Conservation (phyloP, 2,888 invertebrate genomes). For the Seira ritae region DNA sequence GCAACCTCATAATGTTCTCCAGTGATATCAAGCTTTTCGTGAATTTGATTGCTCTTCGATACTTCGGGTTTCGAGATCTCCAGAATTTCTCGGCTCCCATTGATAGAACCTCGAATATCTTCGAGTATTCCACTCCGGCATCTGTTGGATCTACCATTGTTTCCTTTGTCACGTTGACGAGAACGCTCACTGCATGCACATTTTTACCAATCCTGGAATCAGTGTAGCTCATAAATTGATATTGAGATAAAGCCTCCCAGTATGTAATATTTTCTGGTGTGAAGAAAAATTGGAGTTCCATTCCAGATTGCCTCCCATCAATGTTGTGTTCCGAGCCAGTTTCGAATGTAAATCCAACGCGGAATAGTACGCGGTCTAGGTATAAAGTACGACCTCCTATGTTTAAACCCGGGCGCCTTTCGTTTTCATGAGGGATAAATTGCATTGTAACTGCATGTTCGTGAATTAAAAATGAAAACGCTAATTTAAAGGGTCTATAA, state of each 20-base stretch:
- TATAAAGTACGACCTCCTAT: neutral
- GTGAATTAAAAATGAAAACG: neutral
- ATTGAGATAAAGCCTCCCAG: constrained; percentile 31
- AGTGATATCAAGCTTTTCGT: neutral
- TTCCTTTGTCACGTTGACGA: constrained; percentile 29
- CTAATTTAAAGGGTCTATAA: neutral
- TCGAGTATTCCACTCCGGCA: neutral
- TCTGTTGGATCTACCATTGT: neutral
- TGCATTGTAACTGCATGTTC: neutral
- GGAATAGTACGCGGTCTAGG: constrained; percentile 22
- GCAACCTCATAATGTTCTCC: neutral
- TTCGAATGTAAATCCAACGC: neutral
- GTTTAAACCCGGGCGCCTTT: neutral
- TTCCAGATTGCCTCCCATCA: constrained; percentile 22
- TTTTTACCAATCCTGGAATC: neutral
- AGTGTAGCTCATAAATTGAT: neutral
- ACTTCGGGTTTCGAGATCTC: neutral
- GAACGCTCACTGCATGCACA: constrained; percentile 25
- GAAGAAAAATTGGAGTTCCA: constrained; percentile 41
- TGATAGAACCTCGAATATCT: constrained; percentile 11
- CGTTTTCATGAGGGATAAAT: neutral
- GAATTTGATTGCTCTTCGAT: neutral
- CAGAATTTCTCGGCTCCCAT: constrained; percentile 39
- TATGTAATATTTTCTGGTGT: constrained; percentile 15
- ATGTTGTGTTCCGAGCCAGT: constrained; percentile 32